Conservation (phyloP, 2,797 vertebrate species). For the Megaceryle alcyon region DNA sequence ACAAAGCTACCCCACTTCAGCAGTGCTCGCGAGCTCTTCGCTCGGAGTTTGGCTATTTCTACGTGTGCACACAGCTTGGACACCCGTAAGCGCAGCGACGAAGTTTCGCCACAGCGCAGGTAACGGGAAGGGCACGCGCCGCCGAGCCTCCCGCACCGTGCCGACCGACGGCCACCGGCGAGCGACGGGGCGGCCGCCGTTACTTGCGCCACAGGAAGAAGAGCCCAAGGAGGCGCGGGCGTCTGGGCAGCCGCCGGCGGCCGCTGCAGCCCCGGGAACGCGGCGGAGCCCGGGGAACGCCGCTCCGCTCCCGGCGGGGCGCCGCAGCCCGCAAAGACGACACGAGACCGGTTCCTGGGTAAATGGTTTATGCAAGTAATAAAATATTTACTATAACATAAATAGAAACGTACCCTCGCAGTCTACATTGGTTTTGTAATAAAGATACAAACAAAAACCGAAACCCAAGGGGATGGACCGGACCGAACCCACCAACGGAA, state of each 20-base stretch:
- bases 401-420: conserved; percentile 95
- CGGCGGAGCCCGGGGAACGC: no score
- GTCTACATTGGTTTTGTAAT: conserved; percentile 93
- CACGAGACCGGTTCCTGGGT: conserved; percentile 93
- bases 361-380: conserved; percentile 99
- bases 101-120: not conserved
- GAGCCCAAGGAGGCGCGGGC: not conserved
- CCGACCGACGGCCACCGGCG: not conserved
- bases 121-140: not conserved
- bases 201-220: not conserved
- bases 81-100: not conserved
- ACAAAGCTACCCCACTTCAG: accelerated
- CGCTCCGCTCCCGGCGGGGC: not conserved
- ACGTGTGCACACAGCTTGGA: not conserved
- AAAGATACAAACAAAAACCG: conserved; percentile 84
- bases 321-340: conserved; percentile 82
- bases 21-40: accelerated
- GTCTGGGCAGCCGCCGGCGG: no score
- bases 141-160: not conserved
- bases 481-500: conserved; percentile 28
- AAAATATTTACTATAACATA: conserved; percentile 99
- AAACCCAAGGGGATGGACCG: conserved; percentile 61
- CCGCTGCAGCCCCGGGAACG: no score
- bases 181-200: not conserved
- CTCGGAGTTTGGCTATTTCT: no score